phyloP scores from a whole-genome alignment of 2,113 vertebrate genomes.

The Pitta sordida region DNA sequence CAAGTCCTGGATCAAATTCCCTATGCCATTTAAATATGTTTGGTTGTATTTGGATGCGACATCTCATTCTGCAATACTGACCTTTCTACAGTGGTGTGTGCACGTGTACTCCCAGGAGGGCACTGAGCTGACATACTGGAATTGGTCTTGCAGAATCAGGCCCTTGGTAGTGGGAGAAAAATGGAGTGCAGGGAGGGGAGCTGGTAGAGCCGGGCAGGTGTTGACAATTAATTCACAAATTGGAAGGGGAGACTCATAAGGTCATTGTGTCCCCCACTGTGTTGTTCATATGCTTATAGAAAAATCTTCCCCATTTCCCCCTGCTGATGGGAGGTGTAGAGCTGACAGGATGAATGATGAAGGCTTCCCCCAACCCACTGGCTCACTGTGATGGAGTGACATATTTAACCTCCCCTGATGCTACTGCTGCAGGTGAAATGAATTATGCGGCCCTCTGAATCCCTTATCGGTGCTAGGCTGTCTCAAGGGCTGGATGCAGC shows the following conservation, averaged over 20 bases:
- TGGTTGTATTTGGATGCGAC: neutral
- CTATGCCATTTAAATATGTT: neutral
- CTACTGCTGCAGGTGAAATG: constrained; percentile 67
- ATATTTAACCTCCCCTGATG: constrained; percentile 69
- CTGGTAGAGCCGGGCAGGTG: constrained; percentile 30
- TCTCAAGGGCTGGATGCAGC: constrained; percentile 58
- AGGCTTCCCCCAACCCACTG: constrained; percentile 37
- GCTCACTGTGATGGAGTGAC: constrained; percentile 62
- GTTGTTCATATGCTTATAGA: constrained; percentile 53
- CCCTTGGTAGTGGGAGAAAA: neutral
- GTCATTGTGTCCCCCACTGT: constrained; percentile 42
- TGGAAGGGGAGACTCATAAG: constrained; percentile 49
- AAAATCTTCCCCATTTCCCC: constrained; percentile 12
- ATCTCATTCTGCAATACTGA: neutral
- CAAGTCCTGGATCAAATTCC: neutral
- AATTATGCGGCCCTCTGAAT: constrained; percentile 58
- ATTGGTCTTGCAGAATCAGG: neutral
- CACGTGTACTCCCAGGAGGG: neutral
- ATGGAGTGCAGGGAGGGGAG: neutral
- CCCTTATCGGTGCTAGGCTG: constrained; percentile 7
- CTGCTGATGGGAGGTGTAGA: constrained; percentile 27
- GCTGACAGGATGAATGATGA: constrained; percentile 71
- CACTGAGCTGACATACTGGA: neutral
- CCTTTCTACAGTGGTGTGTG: neutral
- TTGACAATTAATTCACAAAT: constrained; percentile 53